Conservation (phyloP, 92 coral and sea anemone species). For the Paramuricea clavata region DNA sequence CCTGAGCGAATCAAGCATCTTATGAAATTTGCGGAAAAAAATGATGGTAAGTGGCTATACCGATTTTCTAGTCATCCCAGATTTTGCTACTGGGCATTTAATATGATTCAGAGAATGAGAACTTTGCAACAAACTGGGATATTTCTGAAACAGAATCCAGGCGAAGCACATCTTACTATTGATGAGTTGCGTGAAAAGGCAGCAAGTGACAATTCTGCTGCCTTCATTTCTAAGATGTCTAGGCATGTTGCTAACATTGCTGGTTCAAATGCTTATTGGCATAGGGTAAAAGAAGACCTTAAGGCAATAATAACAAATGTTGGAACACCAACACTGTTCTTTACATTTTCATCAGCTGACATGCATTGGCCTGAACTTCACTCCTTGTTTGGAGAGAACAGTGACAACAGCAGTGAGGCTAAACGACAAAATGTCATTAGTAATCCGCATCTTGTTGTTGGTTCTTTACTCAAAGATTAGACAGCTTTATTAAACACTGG, state of each 20-base stretch:
- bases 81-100: conserved; percentile 49
- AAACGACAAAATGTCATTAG: conserved; percentile 18
- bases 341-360: conserved; percentile 1
- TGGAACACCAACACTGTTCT: neutral
- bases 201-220: no score
- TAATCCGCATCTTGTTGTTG: conserved; percentile 37
- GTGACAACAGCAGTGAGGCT: conserved; percentile 12
- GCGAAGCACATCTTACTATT: conserved; percentile 39
- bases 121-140: conserved; percentile 57
- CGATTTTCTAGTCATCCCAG: conserved; percentile 59
- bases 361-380: no score
- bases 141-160: conserved; percentile 35
- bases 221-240: no score
- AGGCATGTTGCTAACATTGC: no score
- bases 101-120: conserved; percentile 59
- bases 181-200: no score
- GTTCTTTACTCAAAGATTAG: neutral
- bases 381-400: conserved; percentile 26
- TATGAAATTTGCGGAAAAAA: conserved; percentile 55
- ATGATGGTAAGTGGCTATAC: conserved; percentile 48
- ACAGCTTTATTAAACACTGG: neutral
- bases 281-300: no score
- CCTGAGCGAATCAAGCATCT: conserved; percentile 50
- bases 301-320: no score
- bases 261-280: no score